phyloP scores from a whole-genome alignment of 2,888 invertebrate genomes.

The Ellobium chinense region DNA sequence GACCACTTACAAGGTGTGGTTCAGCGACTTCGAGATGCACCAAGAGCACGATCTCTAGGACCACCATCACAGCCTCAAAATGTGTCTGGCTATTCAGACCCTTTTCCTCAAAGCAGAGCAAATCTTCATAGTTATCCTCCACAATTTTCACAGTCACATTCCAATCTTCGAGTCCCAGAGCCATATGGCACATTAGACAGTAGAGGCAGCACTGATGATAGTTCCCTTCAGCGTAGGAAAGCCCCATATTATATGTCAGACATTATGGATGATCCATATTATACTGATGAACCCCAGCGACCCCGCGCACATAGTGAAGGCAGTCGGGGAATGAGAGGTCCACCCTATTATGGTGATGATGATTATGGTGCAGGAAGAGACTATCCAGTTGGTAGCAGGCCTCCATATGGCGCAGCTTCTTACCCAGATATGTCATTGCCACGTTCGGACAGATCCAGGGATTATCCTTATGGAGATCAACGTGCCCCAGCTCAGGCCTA shows the following conservation, averaged over 20 bases:
- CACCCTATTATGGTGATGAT: background rate
- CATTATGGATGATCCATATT: slow-evolving; percentile 1
- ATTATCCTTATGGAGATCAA: background rate
- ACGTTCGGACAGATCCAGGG: background rate
- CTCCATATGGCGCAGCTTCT: slow-evolving; percentile 10
- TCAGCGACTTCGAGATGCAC: slow-evolving; percentile 61
- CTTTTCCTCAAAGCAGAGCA: slow-evolving; percentile 3
- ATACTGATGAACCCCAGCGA: slow-evolving; percentile 29
- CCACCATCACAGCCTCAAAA: background rate
- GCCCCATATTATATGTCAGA: slow-evolving; percentile 7
- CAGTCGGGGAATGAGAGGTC: slow-evolving; percentile 14
- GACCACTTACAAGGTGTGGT: slow-evolving; percentile 69
- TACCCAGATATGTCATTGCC: slow-evolving; percentile 35
- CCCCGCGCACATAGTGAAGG: slow-evolving; percentile 45
- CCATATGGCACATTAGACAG: background rate
- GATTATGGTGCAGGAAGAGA: background rate
- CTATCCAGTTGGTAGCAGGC: background rate
- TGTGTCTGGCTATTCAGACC: slow-evolving; percentile 29
- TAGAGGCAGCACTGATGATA: background rate
- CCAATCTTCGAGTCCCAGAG: background rate
- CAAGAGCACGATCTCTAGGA: slow-evolving; percentile 48
- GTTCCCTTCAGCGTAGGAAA: background rate
- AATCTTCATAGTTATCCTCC: background rate
- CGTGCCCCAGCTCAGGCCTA: background rate
- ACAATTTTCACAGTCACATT: background rate